Percentiles rank a stretch among this genome's conserved stretches.
phyloP scores from a whole-genome alignment of 2,797 vertebrate genomes.

The Margarornis squamiger region DNA sequence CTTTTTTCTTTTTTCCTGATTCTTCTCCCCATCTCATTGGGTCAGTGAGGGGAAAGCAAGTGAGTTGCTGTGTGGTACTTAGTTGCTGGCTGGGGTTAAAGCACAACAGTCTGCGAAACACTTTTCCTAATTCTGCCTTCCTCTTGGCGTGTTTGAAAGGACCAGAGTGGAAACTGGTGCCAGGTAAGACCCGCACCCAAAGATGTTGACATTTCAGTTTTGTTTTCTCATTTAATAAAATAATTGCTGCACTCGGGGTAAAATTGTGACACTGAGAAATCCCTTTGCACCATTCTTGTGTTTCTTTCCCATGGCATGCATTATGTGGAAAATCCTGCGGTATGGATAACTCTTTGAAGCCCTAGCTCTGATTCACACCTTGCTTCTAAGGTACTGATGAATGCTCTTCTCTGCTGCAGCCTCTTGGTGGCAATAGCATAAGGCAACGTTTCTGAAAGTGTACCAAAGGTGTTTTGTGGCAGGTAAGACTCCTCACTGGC shows the following conservation, averaged over 20 bases:
- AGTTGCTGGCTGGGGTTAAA: not conserved
- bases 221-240: not conserved
- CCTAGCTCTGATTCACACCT: not conserved
- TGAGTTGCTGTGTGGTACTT: not conserved
- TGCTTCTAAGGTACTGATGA: not conserved
- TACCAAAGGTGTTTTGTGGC: not conserved
- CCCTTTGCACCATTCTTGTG: not conserved
- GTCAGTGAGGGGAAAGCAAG: too few relatives aligned
- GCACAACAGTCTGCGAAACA: not conserved
- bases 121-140: not conserved
- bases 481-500: not conserved
- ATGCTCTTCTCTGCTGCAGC: not conserved
- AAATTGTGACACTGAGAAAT: not conserved
- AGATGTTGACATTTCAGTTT: not conserved
- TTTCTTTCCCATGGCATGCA: not conserved
- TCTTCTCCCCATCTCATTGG: not conserved
- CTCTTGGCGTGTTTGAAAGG: not conserved
- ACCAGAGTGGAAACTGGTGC: not conserved
- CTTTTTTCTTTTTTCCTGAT: not conserved
- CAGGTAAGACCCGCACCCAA: not conserved
- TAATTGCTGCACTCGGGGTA: not conserved
- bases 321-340: not conserved
- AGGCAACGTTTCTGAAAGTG: not conserved
- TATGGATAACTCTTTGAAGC: not conserved
- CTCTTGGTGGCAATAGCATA: constrained; percentile 16